Base-by-base conservation (phyloP, 1,140 invertebrate genomes). In the Ceratina japonica region DNA sequence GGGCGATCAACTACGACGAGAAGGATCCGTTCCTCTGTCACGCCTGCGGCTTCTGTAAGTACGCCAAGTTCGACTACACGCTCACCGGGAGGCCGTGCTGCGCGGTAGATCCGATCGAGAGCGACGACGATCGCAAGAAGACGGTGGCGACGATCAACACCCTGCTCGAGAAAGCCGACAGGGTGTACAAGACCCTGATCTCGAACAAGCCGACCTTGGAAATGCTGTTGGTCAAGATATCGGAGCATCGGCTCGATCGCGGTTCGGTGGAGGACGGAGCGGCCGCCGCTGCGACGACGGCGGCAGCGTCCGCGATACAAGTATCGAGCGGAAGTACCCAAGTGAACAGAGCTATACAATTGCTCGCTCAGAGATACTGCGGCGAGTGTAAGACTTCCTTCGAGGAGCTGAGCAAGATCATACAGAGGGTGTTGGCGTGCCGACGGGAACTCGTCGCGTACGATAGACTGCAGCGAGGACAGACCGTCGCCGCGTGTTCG, bases 11-110 rank as follows among this genome's bases (percentile, higher is more conserved):
- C 92, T 99, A 99, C 92, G 98, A 99, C 91, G 98, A 99, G 91
- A 99, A 99, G 91, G 98, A 99, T 94, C 98, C 98, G 2, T 99
- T 99, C 94, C 92, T 99, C 16, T 99, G 98, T 91, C 98, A 99
- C 92, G 97, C 98, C 12, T 99, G 98, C 93, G 98, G 98, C 2
- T 99, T 99, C 92, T 99, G 98, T 93, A 99, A 99, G 93, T 99
- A 99, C 92, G 98, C 98, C n/a, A 99, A 99, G 92, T 99, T 99
- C 91, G 98, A 99, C 92, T 98, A 97, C 89, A 98, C 97, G 13
- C 93, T 99, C 64, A 96, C 96, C 4, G 98, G 96, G 2, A 95
- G 97, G 58, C 96, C 97, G 0, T 98, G 97, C 88, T 98, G 97
- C 92, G 98, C 98, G 24, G 98, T 99, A 0, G 98, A 99, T 93